phyloP scores from a whole-genome alignment of 2,113 vertebrate genomes.

The Coptodon rendalli region DNA sequence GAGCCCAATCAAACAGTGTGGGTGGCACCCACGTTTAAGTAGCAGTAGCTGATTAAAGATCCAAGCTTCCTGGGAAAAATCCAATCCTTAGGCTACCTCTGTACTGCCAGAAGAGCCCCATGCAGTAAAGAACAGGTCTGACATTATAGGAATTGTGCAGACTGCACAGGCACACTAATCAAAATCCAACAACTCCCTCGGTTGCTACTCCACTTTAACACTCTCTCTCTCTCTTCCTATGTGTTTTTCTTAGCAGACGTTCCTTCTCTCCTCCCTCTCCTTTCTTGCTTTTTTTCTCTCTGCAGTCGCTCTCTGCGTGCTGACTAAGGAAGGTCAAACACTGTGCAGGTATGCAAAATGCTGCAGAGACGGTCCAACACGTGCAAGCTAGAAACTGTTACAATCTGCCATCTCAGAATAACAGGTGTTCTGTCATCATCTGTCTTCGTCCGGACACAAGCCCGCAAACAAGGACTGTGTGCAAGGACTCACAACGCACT shows the following conservation, averaged over 20 bases:
- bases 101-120: background rate
- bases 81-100: background rate
- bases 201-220: constrained; percentile 45
- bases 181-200: constrained; percentile 46
- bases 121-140: background rate
- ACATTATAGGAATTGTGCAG: background rate
- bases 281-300: constrained; percentile 15
- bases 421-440: constrained; percentile 33
- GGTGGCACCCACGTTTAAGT: background rate
- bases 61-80: background rate
- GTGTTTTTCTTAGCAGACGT: constrained; percentile 23
- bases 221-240: background rate
- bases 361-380: constrained; percentile 26
- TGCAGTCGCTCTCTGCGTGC: constrained; percentile 52
- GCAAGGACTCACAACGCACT: background rate
- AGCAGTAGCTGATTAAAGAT: background rate
- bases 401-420: constrained; percentile 6
- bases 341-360: constrained; percentile 36
- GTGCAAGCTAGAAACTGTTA: background rate
- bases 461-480: background rate
- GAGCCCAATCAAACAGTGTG: background rate
- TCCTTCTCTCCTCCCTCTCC: constrained; percentile 36
- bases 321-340: constrained; percentile 70
- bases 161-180: constrained; percentile 27
- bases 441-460: background rate